These are phyloP conservation scores for Phaethon lepturus DNA, from an alignment of 2,113 vertebrate genomes.

Conservation along the genomic window DNA sequence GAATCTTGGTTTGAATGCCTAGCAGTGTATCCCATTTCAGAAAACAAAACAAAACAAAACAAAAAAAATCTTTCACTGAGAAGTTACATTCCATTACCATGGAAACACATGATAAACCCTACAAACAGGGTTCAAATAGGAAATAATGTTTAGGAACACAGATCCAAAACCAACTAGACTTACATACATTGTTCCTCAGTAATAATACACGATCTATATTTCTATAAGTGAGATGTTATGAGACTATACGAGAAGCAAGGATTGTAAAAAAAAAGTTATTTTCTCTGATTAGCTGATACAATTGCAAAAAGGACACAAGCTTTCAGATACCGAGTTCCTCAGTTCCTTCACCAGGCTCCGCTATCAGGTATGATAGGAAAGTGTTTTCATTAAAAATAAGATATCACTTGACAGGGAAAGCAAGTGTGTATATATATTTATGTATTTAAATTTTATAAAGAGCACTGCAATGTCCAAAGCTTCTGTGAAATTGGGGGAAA, in stretches of 20 bases:
- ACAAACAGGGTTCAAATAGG: neutral
- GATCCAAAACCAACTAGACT: neutral
- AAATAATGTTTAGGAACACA: slow-evolving; percentile 19
- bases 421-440: neutral
- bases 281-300: neutral
- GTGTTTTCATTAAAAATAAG: neutral
- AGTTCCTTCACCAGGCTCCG: neutral
- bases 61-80: neutral
- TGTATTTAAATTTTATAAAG: neutral
- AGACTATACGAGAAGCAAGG: neutral
- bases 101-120: slow-evolving; percentile 14
- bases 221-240: neutral
- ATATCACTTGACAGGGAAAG: neutral
- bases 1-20: slow-evolving; percentile 22
- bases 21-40: slow-evolving; percentile 1
- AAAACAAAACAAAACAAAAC: neutral
- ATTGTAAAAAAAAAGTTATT: neutral
- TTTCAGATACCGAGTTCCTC: neutral
- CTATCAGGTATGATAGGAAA: neutral
- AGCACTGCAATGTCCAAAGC: neutral
- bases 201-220: neutral
- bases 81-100: slow-evolving; percentile 9
- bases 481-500: neutral
- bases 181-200: neutral
- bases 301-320: neutral